Percentiles rank a stretch among this genome's conserved stretches.
Conservation (phyloP, 2,888 invertebrate genomes). For the Perizoma affinitatum region DNA sequence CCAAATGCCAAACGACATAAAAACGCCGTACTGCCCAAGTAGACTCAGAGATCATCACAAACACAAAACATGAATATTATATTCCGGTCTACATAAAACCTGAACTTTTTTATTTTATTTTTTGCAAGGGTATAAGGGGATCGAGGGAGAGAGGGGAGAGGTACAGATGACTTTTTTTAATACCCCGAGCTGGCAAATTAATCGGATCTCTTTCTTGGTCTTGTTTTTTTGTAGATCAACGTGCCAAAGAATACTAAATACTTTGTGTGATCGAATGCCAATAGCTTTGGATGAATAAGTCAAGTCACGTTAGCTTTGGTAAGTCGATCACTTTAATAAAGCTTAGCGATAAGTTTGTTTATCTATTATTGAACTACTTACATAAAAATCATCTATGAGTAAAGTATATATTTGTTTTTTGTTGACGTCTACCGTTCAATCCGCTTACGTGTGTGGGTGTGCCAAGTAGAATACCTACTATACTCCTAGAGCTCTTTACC, state of each 20-base stretch:
- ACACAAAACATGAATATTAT: no score
- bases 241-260: slow-evolving; percentile 2
- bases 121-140: neutral
- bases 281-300: slow-evolving; percentile 4
- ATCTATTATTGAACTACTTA: slow-evolving; percentile 15
- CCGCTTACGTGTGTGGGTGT: no score
- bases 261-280: neutral
- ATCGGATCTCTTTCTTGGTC: slow-evolving; percentile 38
- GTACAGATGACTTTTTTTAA: slow-evolving; percentile 36
- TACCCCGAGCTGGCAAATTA: slow-evolving; percentile 34
- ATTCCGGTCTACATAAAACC: no score
- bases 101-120: no score
- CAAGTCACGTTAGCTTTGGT: slow-evolving; percentile 19
- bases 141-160: slow-evolving; percentile 5
- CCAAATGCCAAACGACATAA: no score
- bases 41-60: no score
- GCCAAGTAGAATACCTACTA: no score
- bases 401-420: no score
- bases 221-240: slow-evolving; percentile 22
- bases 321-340: slow-evolving; percentile 25
- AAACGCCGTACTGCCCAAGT: no score
- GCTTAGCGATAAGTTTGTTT: slow-evolving; percentile 23
- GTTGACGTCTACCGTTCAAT: no score
- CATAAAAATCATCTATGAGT: neutral
- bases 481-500: no score